Evolutionary conservation across 2,797 vertebrate genomes (phyloP), one percentile per base, ranked within the genome.

Genomic region (Phylloscopus collybita): DNA sequence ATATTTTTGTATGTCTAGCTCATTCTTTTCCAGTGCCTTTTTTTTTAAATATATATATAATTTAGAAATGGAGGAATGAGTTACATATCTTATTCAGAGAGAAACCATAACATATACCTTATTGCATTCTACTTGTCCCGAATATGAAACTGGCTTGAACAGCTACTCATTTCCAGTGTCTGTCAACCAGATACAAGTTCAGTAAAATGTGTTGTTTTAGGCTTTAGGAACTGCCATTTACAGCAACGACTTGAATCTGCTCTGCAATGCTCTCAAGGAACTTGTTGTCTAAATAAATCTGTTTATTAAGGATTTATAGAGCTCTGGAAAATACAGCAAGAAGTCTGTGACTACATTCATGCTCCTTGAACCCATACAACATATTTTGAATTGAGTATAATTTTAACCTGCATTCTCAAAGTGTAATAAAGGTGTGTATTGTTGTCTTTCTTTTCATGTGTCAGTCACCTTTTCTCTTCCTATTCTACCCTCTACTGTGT

Each of bases 91-190:
- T 93, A 79, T 95, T 84, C 82, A 92, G 94, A 95, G 56, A 66
- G 51, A 73, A 85, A 71, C 60, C 81, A 89, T 91, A 96, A 27
- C 82, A 90, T 91, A 74, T n/a, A 94, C 61, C 93, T 95, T 96
- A 96, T 81, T 96, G 96, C 17, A 6, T 61, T 93, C 79, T 83
- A 86, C 91, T 95, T 81, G 51, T 75, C 92, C 88, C 45, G 92
- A 95, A 75, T 84, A 92, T 79, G 90, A 94, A 96, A 92, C 42
- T 93, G 84, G 53, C 86, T 93, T 82, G 81, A 93, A 64, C 80
- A 70, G 88, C 91, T 94, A 95, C 95, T 90, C 91, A 93, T 86
- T 96, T 95, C 67, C 95, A 96, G 92, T 64, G 87, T 81, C 93
- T 94, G 76, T 90, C 89, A 95, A 79, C 65, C 57, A 90, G 47